Evolutionary conservation across 2,113 vertebrate species (phyloP), one percentile per base, ranked within the genome.

Genomic region (Alexandromys fortis): DNA sequence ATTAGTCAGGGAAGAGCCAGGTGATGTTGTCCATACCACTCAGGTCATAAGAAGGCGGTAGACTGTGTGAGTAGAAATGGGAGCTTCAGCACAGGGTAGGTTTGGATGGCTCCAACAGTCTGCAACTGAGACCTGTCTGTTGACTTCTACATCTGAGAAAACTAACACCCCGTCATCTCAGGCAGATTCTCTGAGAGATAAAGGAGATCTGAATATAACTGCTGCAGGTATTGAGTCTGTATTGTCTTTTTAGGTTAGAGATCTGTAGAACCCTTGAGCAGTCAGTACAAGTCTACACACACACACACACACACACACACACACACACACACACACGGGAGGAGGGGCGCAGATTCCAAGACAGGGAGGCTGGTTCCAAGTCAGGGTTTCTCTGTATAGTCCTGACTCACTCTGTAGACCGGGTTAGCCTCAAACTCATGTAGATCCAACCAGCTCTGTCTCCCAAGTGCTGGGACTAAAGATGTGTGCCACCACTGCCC

Each of bases 141-240:
- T 97, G 33, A 52, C 87, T 91, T 91, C 55, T 72, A n/a, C 68
- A 8, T 90, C 33, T 73, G 38, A 73, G 68, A 35, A 67, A 70
- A 82, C 5, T 28, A 72, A 90, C 10, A 8, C 7, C 30, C 30
- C 6, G 0, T 42, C 26, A 55, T 19, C 33, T 82, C 38, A 83
- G 58, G 26, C n/a, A 38, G 12, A 2, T 76, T 72, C 35, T 81
- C 49, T 42, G 3, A 91, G 16, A 87, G n/a, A 63, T 70, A 77
- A 87, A 73, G 2, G 63, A 30, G 10, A 87, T 35, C 70, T 76
- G 21, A 6, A 33, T 61, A 13, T 55, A 33, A 63, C 16, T 2
- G 22, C 16, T 47, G 19, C 24, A 28, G 1, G 1, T 35, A 0
- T 24, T 87, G 5, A 7, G 1, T 67, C 75, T 93, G 3, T 63